Base-by-base conservation (phyloP, 2,113 vertebrate genomes). In the Tachuris rubrigastra region DNA sequence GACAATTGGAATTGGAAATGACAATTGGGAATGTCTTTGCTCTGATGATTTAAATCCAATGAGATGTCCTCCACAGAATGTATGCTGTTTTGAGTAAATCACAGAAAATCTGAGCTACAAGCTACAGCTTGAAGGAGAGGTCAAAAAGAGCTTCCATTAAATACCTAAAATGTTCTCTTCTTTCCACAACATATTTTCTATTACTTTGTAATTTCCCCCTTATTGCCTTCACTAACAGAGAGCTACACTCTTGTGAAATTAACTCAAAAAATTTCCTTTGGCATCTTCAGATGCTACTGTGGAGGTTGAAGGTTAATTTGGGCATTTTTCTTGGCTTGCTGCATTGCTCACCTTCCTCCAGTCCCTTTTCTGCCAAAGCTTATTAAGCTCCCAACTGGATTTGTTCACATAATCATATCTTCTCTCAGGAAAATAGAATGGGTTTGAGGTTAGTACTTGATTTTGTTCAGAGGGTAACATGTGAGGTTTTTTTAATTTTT, bases 271-370 rank as follows among this genome's bases (percentile, higher is more conserved):
- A 18, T 68, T 84, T 67, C 16, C 24, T 93, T 94, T 86, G 74
- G 42, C 13, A 44, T 44, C 24, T 86, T 90, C 52, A 90, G 44
- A 58, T 75, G 42, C 39, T 91, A 41, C 76, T 72, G 68, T 65
- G 82, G 42, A 72, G 31, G 39, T 41, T 90, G 73, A 94, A 94
- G 76, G 90, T 84, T 82, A 96, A 96, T 95, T 88, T 88, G 67
- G 21, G 27, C 74, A 62, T 93, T 93, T 90, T 80, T 85, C 44
- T 65, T 92, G 52, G 15, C 84, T 91, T 84, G 20, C 67, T 96
- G 60, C 56, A 23, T 72, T 81, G 37, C 66, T 87, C 73, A 79
- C 42, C 28, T 92, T 93, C 37, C 58, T 89, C 27, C 39, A 66
- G 44, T 50, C 12, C 44, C 41, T 89, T 87, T 89, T 27, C 83